Evolutionary conservation across 2,797 vertebrate genomes (phyloP).

Genomic region (Orestias chungarensis): DNA sequence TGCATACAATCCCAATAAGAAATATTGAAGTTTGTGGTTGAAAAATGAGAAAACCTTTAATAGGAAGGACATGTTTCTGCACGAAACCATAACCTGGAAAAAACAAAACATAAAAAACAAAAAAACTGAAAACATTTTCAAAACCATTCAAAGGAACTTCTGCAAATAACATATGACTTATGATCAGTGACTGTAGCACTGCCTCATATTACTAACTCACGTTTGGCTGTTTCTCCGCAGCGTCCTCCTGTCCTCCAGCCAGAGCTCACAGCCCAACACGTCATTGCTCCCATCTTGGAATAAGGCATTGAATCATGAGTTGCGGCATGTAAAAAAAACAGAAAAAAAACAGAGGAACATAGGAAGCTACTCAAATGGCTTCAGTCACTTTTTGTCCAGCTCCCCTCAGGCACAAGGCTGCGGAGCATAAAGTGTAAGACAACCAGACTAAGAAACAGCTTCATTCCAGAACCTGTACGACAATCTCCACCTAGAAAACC

Average conservation of each 20-base stretch:
- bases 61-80: neutral
- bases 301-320: slow-evolving; percentile 50
- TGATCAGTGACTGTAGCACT: slow-evolving; percentile 1
- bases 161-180: slow-evolving; percentile 6
- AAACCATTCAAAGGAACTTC: slow-evolving; percentile 6
- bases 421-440: no score
- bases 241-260: slow-evolving; percentile 43
- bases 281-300: slow-evolving; percentile 42
- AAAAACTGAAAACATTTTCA: neutral
- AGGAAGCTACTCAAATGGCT: slow-evolving; percentile 2
- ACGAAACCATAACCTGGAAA: neutral
- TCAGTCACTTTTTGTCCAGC: no score
- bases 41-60: neutral
- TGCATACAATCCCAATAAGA: neutral
- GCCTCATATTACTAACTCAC: slow-evolving; percentile 12
- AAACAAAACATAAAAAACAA: neutral
- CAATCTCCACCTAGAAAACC: no score
- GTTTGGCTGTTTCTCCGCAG: slow-evolving; percentile 14
- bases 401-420: no score
- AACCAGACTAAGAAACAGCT: no score
- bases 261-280: slow-evolving; percentile 37
- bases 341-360: slow-evolving; percentile 11
- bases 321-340: slow-evolving; percentile 22
- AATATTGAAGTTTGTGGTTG: neutral
- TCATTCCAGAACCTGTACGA: no score